phyloP scores from a whole-genome alignment of 2,797 vertebrate species.

The Miichthys miiuy region DNA sequence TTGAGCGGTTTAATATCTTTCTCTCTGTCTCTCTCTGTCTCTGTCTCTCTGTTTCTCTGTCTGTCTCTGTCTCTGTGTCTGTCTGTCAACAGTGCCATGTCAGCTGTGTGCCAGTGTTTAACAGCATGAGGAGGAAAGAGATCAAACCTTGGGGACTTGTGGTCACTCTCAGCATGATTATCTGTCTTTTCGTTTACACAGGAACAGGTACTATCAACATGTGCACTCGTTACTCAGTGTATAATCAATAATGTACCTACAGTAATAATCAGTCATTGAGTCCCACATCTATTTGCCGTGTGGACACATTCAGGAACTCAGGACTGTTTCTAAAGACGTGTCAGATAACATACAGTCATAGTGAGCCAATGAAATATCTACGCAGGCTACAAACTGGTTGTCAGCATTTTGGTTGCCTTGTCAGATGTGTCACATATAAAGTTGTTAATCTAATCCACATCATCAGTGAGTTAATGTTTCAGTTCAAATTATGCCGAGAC shows the following conservation, averaged over 20 bases:
- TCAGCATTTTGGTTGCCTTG: not conserved
- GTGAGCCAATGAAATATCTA: not conserved
- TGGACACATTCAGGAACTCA: not conserved
- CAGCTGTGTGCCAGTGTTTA: slow-evolving; percentile 96
- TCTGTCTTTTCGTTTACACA: slow-evolving; percentile 96
- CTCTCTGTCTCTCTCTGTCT: slow-evolving; percentile 1
- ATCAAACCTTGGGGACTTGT: slow-evolving; percentile 93
- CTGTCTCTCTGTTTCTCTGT: slow-evolving; percentile 6
- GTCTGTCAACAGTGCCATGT: slow-evolving; percentile 90
- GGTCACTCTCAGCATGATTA: slow-evolving; percentile 93
- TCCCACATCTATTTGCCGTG: not conserved
- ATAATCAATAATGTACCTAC: not conserved
- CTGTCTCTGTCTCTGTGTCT: slow-evolving; percentile 1
- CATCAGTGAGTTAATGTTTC: not conserved
- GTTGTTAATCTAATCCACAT: not conserved
- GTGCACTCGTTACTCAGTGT: not conserved
- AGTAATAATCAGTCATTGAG: not conserved
- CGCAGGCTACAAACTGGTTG: not conserved
- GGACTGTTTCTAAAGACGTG: not conserved
- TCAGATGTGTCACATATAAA: not conserved
- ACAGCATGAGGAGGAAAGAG: slow-evolving; percentile 93
- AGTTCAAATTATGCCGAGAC: not conserved
- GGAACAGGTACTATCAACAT: slow-evolving; percentile 89
- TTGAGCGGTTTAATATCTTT: not conserved
- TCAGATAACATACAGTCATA: not conserved